A percentile compares a stretch with the other conserved stretches of the same genome.
Evolutionary conservation across 2,797 vertebrate species (phyloP).

Genomic region (Ctenopoma kingsleyae): DNA sequence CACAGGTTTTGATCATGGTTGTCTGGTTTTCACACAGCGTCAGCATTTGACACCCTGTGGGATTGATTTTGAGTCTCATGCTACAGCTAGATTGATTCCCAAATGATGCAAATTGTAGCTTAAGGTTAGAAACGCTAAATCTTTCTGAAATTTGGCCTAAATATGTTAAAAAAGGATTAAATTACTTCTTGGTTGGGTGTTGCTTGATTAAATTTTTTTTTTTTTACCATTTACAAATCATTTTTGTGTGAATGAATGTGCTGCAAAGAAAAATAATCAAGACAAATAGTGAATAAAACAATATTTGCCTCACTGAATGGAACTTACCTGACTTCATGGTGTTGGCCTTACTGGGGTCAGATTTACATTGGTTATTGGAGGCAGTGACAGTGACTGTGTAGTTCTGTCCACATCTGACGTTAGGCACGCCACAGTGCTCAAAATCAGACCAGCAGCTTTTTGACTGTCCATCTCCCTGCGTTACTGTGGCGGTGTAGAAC

Average conservation of each 20-base stretch:
- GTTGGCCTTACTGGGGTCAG: conserved; percentile 66
- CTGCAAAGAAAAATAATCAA: neutral
- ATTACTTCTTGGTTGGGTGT: no score
- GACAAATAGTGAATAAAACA: neutral
- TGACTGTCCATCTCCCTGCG: conserved; percentile 49
- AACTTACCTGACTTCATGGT: conserved; percentile 80
- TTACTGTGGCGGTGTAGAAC: conserved; percentile 77
- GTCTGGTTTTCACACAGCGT: no score
- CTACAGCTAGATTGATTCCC: no score
- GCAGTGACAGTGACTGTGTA: conserved; percentile 81
- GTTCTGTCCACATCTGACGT: conserved; percentile 80
- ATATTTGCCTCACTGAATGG: neutral
- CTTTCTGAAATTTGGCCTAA: neutral
- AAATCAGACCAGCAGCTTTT: conserved; percentile 77
- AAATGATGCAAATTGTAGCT: no score
- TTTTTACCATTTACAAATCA: no score
- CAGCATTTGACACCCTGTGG: no score
- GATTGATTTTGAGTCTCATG: no score
- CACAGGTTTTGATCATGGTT: no score
- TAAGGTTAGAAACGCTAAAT: neutral
- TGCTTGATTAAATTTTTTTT: no score
- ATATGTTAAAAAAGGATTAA: no score
- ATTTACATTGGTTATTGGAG: conserved; percentile 71
- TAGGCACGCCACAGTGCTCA: conserved; percentile 74
- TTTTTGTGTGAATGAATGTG: no score